phyloP scores from a whole-genome alignment of 1,140 invertebrate species.

The Polypedilum vanderplanki region DNA sequence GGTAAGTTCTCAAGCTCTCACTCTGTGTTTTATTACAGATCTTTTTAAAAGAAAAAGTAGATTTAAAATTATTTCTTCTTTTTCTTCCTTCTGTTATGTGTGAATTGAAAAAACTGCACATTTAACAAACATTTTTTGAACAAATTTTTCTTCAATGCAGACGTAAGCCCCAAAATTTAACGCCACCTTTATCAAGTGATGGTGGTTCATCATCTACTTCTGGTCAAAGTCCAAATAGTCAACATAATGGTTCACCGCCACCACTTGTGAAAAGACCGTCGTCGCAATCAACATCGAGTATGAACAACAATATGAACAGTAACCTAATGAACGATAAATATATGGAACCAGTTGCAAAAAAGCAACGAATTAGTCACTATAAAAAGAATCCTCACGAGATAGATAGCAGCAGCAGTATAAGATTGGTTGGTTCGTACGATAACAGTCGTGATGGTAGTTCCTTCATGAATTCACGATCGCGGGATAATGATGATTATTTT shows the following conservation, averaged over 20 bases:
- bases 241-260: conserved; percentile 57
- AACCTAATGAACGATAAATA: conserved; percentile 50
- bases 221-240: conserved; percentile 62
- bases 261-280: conserved; percentile 37
- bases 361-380: conserved; percentile 74
- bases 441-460: conserved; percentile 36
- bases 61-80: conserved; percentile 19
- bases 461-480: conserved; percentile 41
- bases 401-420: not conserved
- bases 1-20: conserved; percentile 45
- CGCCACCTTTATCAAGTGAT: conserved; percentile 76
- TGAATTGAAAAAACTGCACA: conserved; percentile 28
- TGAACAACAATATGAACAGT: conserved; percentile 40
- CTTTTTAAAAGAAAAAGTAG: too few species aligned
- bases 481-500: conserved; percentile 30
- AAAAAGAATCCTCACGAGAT: conserved; percentile 44
- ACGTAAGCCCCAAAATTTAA: conserved; percentile 80
- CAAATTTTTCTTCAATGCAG: conserved; percentile 43
- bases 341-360: conserved; percentile 64
- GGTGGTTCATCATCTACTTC: conserved; percentile 49
- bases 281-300: conserved; percentile 39
- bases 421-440: conserved; percentile 34
- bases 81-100: conserved; percentile 26
- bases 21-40: not conserved
- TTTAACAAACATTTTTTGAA: conserved; percentile 24